Conservation (phyloP, 2,888 invertebrate genomes). For the Allolobophora icterica region DNA sequence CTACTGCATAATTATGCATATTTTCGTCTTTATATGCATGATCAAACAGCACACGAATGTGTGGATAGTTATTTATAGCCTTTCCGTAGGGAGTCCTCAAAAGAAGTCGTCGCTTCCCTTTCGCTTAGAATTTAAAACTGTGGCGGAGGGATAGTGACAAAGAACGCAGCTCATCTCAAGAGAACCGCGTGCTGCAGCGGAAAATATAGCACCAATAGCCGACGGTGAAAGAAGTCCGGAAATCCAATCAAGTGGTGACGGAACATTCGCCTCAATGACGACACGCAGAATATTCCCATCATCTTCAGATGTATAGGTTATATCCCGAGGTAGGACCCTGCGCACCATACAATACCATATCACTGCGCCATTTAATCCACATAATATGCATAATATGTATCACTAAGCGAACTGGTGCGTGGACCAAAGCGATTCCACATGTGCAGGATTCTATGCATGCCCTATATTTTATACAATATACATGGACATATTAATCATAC, state of each 20-base stretch:
- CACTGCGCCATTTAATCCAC: neutral
- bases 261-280: neutral
- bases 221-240: slow-evolving; percentile 8
- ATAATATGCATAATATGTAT: neutral
- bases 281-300: neutral
- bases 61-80: neutral
- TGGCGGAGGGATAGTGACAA: neutral
- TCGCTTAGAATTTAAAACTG: neutral
- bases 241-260: neutral
- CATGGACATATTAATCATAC: too few relatives aligned
- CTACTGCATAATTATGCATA: neutral
- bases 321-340: neutral
- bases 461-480: neutral
- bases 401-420: neutral
- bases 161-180: neutral
- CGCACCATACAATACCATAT: neutral
- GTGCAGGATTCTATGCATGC: neutral
- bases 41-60: neutral
- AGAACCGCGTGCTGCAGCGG: neutral
- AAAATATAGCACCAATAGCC: neutral
- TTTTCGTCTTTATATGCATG: neutral
- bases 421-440: neutral
- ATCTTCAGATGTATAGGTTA: neutral
- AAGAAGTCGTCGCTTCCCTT: neutral
- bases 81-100: neutral